Evolutionary conservation across 2,888 invertebrate genomes (phyloP).

Genomic region (Meliscaeva auricollis): DNA sequence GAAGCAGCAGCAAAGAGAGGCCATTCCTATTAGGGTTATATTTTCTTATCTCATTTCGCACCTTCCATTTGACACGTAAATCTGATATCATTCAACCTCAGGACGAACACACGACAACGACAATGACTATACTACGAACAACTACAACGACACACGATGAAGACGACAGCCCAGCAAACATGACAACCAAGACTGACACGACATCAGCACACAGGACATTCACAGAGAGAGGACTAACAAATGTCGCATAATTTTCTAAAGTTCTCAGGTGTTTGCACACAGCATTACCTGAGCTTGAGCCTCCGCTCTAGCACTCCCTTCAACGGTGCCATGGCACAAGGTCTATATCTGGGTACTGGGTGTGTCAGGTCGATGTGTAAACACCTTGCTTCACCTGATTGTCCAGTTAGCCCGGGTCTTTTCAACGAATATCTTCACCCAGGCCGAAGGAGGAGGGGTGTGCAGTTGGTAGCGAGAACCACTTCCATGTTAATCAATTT

Average conservation of each 20-base stretch:
- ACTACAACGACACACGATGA: constrained; percentile 40
- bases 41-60: constrained; percentile 74
- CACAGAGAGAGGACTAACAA: constrained; percentile 57
- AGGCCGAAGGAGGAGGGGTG: not conserved
- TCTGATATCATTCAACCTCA: constrained; percentile 72
- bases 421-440: constrained; percentile 3
- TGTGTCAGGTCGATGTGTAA: constrained; percentile 41
- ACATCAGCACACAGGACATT: constrained; percentile 11
- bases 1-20: constrained; percentile 6
- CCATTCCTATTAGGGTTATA: constrained; percentile 59
- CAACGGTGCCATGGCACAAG: not conserved
- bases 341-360: constrained; percentile 2
- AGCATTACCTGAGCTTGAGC: constrained; percentile 42
- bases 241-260: constrained; percentile 75
- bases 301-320: constrained; percentile 36
- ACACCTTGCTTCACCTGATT: constrained; percentile 1
- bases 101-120: constrained; percentile 28
- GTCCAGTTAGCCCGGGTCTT: constrained; percentile 21
- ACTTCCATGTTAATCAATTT: constrained; percentile 73
- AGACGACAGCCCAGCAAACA: constrained; percentile 40
- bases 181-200: constrained; percentile 25
- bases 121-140: not conserved
- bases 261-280: constrained; percentile 67
- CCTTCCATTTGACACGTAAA: constrained; percentile 73
- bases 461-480: constrained; percentile 5